Conservation (phyloP, 2,113 vertebrate species). For the Alectura lathami region DNA sequence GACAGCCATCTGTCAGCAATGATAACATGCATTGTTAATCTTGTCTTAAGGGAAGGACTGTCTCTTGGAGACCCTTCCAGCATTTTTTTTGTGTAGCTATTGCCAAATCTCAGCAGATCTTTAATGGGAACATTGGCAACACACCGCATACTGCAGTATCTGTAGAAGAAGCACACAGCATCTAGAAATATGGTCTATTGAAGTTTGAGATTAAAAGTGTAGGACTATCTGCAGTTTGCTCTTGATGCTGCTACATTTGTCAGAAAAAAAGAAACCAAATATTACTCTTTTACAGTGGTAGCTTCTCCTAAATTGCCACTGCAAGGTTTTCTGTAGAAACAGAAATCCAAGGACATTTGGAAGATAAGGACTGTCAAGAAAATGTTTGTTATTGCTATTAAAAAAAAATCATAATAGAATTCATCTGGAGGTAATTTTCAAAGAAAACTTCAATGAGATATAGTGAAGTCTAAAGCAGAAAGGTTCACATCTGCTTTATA, state of each 20-base stretch:
- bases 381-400: not conserved
- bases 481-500: not conserved
- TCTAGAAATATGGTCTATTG: not conserved
- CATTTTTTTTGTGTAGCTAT: not conserved
- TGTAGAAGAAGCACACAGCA: not conserved
- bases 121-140: not conserved
- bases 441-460: not conserved
- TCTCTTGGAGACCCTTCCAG: not conserved
- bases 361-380: not conserved
- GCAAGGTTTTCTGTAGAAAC: not conserved
- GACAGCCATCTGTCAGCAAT: not conserved
- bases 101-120: slow-evolving; percentile 3
- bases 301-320: not conserved
- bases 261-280: not conserved
- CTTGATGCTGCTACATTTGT: not conserved
- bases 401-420: not conserved
- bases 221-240: not conserved
- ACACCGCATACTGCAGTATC: not conserved
- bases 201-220: not conserved
- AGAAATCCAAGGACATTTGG: not conserved
- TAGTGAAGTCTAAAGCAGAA: not conserved
- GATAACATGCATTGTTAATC: not conserved
- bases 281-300: not conserved
- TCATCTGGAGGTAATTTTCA: not conserved
- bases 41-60: slow-evolving; percentile 8